Evolutionary conservation across 2,888 invertebrate species (phyloP).

Genomic region (Dendrolimus houi): DNA sequence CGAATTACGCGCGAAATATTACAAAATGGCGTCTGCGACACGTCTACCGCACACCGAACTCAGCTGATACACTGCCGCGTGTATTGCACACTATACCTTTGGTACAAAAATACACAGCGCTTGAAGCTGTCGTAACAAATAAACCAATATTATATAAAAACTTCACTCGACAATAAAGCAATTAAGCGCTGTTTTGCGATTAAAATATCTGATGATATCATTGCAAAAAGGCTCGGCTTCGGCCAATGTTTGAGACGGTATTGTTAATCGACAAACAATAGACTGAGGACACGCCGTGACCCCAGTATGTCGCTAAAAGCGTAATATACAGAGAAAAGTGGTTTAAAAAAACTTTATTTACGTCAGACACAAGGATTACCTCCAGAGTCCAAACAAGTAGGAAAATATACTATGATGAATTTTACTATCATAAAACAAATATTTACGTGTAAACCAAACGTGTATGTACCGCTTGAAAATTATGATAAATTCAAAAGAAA

Average conservation of each 20-base stretch:
- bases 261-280: constrained; percentile 9
- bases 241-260: constrained; percentile 5
- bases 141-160: background rate
- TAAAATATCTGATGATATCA: constrained; percentile 4
- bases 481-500: no score
- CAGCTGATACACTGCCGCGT: constrained; percentile 47
- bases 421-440: no score
- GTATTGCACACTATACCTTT: constrained; percentile 15
- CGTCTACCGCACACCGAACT: constrained; percentile 41
- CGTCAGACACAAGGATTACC: no score
- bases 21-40: constrained; percentile 20
- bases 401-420: no score
- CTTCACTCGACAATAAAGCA: background rate
- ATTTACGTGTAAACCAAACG: no score
- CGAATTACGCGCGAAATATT: constrained; percentile 31
- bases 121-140: constrained; percentile 22
- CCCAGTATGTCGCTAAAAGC: constrained; percentile 1
- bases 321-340: background rate
- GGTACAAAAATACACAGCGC: constrained; percentile 33
- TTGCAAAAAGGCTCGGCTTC: constrained; percentile 3
- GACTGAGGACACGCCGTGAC: constrained; percentile 3
- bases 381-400: no score
- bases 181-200: constrained; percentile 6
- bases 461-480: no score
- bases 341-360: no score